Conservation (phyloP, 2,888 invertebrate genomes). For the Spilarctia lutea region DNA sequence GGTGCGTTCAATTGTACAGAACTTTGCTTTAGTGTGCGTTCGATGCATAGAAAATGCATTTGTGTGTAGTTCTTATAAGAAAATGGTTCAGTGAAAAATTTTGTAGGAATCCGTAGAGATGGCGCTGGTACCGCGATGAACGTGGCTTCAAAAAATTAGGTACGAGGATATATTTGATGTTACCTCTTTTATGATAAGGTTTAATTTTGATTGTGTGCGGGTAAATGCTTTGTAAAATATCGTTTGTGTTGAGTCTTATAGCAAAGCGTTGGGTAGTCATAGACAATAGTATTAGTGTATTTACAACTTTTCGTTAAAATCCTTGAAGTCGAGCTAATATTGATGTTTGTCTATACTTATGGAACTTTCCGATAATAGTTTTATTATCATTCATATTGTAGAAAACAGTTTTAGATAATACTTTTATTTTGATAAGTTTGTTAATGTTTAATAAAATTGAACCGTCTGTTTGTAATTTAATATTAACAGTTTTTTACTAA, state of each 20-base stretch:
- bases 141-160: conserved; percentile 75
- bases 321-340: conserved; percentile 23
- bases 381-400: conserved; percentile 12
- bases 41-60: conserved; percentile 55
- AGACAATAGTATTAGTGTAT: conserved; percentile 21
- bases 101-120: conserved; percentile 82
- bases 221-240: conserved; percentile 51
- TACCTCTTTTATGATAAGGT: conserved; percentile 41
- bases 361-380: conserved; percentile 1
- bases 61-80: conserved; percentile 84
- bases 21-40: conserved; percentile 55
- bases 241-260: conserved; percentile 48
- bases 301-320: conserved; percentile 43
- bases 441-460: background rate
- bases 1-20: conserved; percentile 83
- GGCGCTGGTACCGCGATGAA: conserved; percentile 76
- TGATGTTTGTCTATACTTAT: conserved; percentile 2
- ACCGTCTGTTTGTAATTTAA: too few species aligned
- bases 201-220: conserved; percentile 41
- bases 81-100: conserved; percentile 85
- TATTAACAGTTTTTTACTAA: too few species aligned
- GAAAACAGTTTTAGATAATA: background rate
- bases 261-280: conserved; percentile 29
- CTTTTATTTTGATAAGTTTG: background rate
- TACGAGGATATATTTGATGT: conserved; percentile 49